Evolutionary conservation across 2,113 vertebrate species (phyloP), one percentile per base, ranked within the genome.

Genomic region (Salvelinus sp.): DNA sequence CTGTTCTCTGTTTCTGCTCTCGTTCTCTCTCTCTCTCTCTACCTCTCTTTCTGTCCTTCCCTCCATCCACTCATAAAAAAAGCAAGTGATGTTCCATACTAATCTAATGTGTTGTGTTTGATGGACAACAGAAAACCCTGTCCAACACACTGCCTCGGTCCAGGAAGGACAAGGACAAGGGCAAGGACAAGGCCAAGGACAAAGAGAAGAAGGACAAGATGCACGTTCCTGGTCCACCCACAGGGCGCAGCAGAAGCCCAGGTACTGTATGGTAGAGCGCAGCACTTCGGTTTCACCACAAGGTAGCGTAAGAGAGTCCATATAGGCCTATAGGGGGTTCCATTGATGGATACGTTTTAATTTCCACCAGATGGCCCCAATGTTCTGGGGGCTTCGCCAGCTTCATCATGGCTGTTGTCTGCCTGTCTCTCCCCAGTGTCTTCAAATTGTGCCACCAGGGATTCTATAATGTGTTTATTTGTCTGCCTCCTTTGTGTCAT

Each of bases 101-200:
- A 5, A n/a, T 63, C 38, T 44, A 44, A 27, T 66, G 12, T 27
- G 5, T 12, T 58, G 60, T 69, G 2, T 5, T 70, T 44, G 72
- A 7, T 72, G 6, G 80, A 23, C 13, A 7, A 33, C 76, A 93
- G 91, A 94, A 93, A 79, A 58, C 79, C 1, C 91, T 91, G 79
- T 82, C 83, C 47, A 84, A 90, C 88, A 94, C 93, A 9, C 84
- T 93, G 76, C 92, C 93, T 76, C 88, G 88, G n/a, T 50, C 85
- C 2, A 92, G 86, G 77, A 85, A 30, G 20, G 92, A 82, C 72
- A 82, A 83, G 0, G 81, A 38, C 33, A 30, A 30, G 30, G 30
- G 3, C 7, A 38, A 38, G 38, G 38, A 1, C 1, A 30, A 5
- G 30, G 30, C 1, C 4, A 38, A 44, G 38, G 38, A 44, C 38